These are phyloP conservation scores for Nycteola revayana DNA, from an alignment of 2,888 invertebrate genomes.

Conservation along the genomic window DNA sequence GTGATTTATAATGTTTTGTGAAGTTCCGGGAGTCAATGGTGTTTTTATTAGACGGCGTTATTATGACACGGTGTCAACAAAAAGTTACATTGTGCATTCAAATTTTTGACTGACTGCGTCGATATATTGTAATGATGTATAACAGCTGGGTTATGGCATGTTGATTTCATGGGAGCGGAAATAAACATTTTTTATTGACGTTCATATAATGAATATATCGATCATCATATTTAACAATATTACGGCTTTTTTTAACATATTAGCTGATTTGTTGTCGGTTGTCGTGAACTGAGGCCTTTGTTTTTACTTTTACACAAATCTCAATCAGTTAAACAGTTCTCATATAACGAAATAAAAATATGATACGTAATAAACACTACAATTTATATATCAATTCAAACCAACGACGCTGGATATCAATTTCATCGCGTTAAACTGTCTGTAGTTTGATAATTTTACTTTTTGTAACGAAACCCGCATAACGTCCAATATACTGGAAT, in stretches of 20 bases:
- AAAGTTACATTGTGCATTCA: slow-evolving; percentile 40
- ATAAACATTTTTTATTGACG: too few relatives aligned
- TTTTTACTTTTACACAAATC: too few relatives aligned
- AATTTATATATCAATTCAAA: slow-evolving; percentile 10
- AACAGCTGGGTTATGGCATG: slow-evolving; percentile 6
- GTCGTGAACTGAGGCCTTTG: too few relatives aligned
- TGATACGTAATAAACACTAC: slow-evolving; percentile 19
- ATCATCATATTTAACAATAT: too few relatives aligned
- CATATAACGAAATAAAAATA: slow-evolving; percentile 25
- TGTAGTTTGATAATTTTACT: slow-evolving; percentile 25
- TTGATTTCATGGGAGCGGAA: slow-evolving; percentile 16
- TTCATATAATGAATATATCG: too few relatives aligned
- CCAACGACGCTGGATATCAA: slow-evolving; percentile 20
- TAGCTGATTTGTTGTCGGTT: too few relatives aligned
- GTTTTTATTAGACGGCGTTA: slow-evolving; percentile 60
- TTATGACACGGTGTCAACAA: slow-evolving; percentile 47
- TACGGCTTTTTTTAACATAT: too few relatives aligned
- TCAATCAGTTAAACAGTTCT: too few relatives aligned
- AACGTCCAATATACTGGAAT: slow-evolving; percentile 20
- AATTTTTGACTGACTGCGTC: slow-evolving; percentile 20
- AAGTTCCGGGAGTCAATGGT: slow-evolving; percentile 64
- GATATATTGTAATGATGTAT: background rate
- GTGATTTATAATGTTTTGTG: slow-evolving; percentile 63
- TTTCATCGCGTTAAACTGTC: slow-evolving; percentile 26
- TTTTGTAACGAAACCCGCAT: slow-evolving; percentile 13